These are phyloP conservation scores for Euspilapteryx auroguttella DNA, from an alignment of 2,888 invertebrate genomes.

Conservation along the genomic window DNA sequence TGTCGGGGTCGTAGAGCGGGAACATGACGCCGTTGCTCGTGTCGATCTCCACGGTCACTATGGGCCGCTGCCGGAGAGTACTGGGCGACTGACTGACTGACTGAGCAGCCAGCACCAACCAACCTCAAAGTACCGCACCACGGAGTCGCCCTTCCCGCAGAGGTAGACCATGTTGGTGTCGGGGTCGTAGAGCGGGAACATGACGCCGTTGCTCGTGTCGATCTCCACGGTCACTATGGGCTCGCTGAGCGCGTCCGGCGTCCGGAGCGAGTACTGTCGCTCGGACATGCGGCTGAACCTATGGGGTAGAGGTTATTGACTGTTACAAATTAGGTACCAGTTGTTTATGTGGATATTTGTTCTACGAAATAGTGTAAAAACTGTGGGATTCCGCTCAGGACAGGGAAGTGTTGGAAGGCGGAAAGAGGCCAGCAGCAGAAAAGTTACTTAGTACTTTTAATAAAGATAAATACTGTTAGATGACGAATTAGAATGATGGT, in stretches of 20 bases:
- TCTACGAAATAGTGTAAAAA: too few species aligned
- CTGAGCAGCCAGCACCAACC: slow-evolving; percentile 64
- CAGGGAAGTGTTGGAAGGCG: too few species aligned
- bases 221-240: slow-evolving; percentile 92
- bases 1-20: slow-evolving; percentile 87
- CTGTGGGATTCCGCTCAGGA: too few species aligned
- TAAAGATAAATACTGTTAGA: too few species aligned
- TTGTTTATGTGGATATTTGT: too few species aligned
- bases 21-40: slow-evolving; percentile 89
- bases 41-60: slow-evolving; percentile 74
- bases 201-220: slow-evolving; percentile 94
- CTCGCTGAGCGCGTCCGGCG: slow-evolving; percentile 83
- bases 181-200: slow-evolving; percentile 95
- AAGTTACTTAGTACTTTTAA: too few species aligned
- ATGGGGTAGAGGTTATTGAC: too few species aligned
- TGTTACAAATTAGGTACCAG: too few species aligned
- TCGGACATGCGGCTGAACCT: slow-evolving; percentile 98
- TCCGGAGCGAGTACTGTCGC: slow-evolving; percentile 93
- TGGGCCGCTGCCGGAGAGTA: too few species aligned
- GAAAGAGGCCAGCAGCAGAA: too few species aligned
- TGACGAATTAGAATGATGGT: too few species aligned
- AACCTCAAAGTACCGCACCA: slow-evolving; percentile 89
- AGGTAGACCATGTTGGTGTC: slow-evolving; percentile 94
- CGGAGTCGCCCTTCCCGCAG: slow-evolving; percentile 98
- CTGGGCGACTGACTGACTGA: too few species aligned